Evolutionary conservation across 2,888 invertebrate genomes (phyloP), one percentile per base, ranked within the genome.

Genomic region (Dynastes maya): DNA sequence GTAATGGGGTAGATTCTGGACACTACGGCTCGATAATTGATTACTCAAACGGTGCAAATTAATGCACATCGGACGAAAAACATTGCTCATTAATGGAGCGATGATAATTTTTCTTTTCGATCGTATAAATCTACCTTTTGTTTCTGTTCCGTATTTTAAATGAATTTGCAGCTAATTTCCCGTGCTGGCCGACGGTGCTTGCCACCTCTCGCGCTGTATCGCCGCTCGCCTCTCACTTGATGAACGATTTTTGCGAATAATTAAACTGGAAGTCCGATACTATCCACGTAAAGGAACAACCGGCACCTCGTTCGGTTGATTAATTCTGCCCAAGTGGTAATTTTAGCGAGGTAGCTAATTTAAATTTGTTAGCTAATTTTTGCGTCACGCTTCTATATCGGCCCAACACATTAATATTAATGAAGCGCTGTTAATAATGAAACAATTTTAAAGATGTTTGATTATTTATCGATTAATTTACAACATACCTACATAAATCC

Each of bases 241-340:
- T 74, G 61, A 61, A 74, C 72, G 72, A 74, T 74, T 74, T 74
- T 45, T 61, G 72, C 72, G 45, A 61, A 74, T 74, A 74, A 74
- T 74, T 74, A 74, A 74, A 61, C 45, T 61, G 61, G 58, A 45
- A 58, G 58, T 74, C 72, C 61, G 63, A 74, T 74, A 74, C 40
- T n/a, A 61, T 13, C 45, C 45, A 40, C 58, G 72, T 22, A 72
- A 58, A 27, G 72, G 27, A 61, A 55, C 72, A 63, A 32, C 27
- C 72, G 16, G 27, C 32, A 37, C 68, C 29, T 27, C 27, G 49
- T 68, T 27, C 51, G 22, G 72, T 61, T 74, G 72, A 74, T 74
- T 74, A 74, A 74, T 74, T 74, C 72, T 45, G n/a, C 45, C 61
- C 51, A n/a, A 49, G 51, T 11, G 27, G 68, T 51, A 68, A 68